A percentile compares a stretch with the other conserved stretches of the same genome.
Evolutionary conservation across 2,797 vertebrate genomes (phyloP).

Genomic region (Florisuga fusca): DNA sequence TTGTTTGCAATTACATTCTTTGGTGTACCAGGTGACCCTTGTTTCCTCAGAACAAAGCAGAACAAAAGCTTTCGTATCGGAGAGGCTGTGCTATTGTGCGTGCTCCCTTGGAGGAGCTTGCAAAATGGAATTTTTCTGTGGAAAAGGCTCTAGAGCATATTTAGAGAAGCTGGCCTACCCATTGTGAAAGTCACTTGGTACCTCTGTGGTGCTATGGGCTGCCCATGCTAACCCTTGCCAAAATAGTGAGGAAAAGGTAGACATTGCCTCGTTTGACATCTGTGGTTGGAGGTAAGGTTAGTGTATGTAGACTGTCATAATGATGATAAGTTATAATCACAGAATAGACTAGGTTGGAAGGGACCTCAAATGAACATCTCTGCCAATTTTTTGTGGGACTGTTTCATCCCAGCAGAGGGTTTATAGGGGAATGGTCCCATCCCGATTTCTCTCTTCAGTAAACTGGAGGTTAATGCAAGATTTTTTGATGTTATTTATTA

Average conservation of each 20-base stretch:
- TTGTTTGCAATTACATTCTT: neutral
- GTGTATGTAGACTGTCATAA: too few species aligned
- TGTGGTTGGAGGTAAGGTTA: neutral
- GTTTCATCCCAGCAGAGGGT: accelerated
- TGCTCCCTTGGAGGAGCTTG: neutral
- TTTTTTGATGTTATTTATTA: neutral
- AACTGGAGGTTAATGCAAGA: neutral
- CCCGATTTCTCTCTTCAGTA: neutral
- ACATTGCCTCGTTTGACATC: accelerated
- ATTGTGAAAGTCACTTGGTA: neutral
- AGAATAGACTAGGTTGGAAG: neutral
- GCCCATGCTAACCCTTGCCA: neutral
- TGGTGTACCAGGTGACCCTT: neutral
- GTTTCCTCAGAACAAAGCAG: neutral
- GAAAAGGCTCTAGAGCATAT: neutral
- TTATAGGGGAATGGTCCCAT: neutral
- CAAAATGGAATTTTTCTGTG: neutral
- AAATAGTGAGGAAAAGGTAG: neutral
- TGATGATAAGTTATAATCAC: neutral
- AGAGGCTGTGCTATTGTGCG: neutral
- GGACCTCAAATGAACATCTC: neutral
- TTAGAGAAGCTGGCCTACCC: neutral
- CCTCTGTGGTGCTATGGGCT: accelerated
- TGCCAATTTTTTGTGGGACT: neutral
- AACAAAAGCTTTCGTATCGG: neutral